A percentile compares a stretch with the other conserved stretches of the same genome.
Conservation (phyloP, 2,113 vertebrate genomes). For the Pogonocichla stellata region DNA sequence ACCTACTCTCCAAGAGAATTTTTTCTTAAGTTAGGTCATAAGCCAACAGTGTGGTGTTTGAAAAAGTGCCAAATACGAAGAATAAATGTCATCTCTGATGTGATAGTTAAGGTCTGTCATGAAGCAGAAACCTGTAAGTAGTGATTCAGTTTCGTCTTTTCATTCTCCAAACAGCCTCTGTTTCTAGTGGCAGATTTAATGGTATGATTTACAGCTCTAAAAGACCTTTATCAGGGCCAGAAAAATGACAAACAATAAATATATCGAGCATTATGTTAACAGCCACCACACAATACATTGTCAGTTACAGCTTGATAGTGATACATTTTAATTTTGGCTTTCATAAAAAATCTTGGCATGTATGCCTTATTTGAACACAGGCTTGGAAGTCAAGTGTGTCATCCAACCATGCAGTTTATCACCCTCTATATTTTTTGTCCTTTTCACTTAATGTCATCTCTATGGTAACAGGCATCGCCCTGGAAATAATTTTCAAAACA, state of each 20-base stretch:
- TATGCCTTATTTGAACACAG: slow-evolving; percentile 79
- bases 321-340: slow-evolving; percentile 91
- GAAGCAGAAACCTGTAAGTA: slow-evolving; percentile 74
- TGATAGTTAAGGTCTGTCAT: slow-evolving; percentile 75
- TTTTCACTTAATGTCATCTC: slow-evolving; percentile 90
- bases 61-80: slow-evolving; percentile 73
- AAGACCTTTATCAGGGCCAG: slow-evolving; percentile 79
- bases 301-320: slow-evolving; percentile 80
- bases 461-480: slow-evolving; percentile 87
- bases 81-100: slow-evolving; percentile 79
- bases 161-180: slow-evolving; percentile 66
- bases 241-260: slow-evolving; percentile 95
- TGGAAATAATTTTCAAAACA: slow-evolving; percentile 86
- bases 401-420: slow-evolving; percentile 83
- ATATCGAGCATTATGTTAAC: slow-evolving; percentile 80
- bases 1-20: background rate
- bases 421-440: slow-evolving; percentile 88
- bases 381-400: slow-evolving; percentile 84
- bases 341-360: slow-evolving; percentile 83
- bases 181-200: slow-evolving; percentile 85
- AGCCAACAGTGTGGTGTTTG: slow-evolving; percentile 69
- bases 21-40: slow-evolving; percentile 57
- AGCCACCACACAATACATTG: slow-evolving; percentile 81
- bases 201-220: slow-evolving; percentile 83
- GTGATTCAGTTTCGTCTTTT: slow-evolving; percentile 76